Conservation (phyloP, 2,888 invertebrate genomes). For the Sinotaia quadrata region DNA sequence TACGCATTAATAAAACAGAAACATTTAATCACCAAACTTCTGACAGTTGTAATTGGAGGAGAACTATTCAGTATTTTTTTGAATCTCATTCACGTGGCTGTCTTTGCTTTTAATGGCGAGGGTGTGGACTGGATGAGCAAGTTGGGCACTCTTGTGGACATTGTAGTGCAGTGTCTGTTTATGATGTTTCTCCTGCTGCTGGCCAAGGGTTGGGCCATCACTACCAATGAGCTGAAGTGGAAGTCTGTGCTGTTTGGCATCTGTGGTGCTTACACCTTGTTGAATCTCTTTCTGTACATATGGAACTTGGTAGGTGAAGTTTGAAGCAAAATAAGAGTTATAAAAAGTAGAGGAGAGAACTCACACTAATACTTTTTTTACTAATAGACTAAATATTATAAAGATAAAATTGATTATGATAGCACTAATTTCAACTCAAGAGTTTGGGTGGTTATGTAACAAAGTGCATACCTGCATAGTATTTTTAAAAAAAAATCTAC, state of each 20-base stretch:
- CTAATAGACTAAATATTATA: no score
- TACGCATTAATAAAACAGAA: constrained; percentile 91
- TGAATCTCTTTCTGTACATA: constrained; percentile 92
- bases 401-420: neutral
- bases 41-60: constrained; percentile 87
- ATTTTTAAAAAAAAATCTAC: no score
- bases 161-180: constrained; percentile 91
- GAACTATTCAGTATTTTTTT: constrained; percentile 89
- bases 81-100: constrained; percentile 89
- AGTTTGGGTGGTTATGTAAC: no score
- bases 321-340: no score
- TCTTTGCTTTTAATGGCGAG: constrained; percentile 91
- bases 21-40: constrained; percentile 91
- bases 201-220: constrained; percentile 98
- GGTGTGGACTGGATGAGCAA: constrained; percentile 87
- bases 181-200: constrained; percentile 92
- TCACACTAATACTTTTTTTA: no score
- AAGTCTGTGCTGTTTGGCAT: constrained; percentile 88
- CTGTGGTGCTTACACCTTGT: constrained; percentile 92
- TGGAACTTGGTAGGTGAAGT: constrained; percentile 90
- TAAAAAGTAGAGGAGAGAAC: no score
- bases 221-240: constrained; percentile 88
- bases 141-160: constrained; percentile 92
- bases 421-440: neutral
- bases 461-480: no score